Evolutionary conservation across 2,888 invertebrate species (phyloP), one percentile per base, ranked within the genome.

Genomic region (Sphecodes monilicornis): DNA sequence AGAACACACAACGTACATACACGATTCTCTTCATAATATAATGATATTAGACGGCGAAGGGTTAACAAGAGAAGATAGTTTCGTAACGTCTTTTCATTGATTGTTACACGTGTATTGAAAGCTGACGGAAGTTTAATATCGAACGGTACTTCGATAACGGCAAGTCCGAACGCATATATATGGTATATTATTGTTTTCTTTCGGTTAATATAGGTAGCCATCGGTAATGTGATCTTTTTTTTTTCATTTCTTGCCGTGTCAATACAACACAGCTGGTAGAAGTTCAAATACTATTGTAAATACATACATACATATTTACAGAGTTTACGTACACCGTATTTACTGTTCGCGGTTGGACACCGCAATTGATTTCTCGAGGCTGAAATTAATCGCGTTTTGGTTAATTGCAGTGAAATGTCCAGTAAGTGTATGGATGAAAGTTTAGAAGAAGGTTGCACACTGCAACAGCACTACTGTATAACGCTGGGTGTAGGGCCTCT

Each of bases 401-500:
- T 66, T 39, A n/a, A 29, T 92, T 92, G 4, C 91, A 95, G 94
- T 89, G 94, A 94, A 88, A 93, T 93, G 93, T 93, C 93, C 46
- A 93, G 92, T 88, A 94, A 93, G 89, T 92, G 90, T 83, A 90
- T 93, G 89, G 94, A 94, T 50, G 93, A 91, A 29, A 90, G 88
- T 84, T 90, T 94, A 72, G 94, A 94, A 81, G 94, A 94, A 91
- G 91, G 90, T 64, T 91, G 91, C 78, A 92, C 91, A 54, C 88
- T 93, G 82, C 94, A 94, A 82, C 94, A 93, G 77, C 95, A 96
- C 92, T 96, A 95, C 93, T 96, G 95, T 95, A 96, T 96, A 95
- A 96, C 98, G 97, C 98, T 99, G 97, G 98, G 98, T 95, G 97
- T 98, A 97, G 98, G 98, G 98, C 99, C 99, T 98, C 99, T 98